Percentiles rank a stretch among this genome's conserved stretches.
phyloP scores from a whole-genome alignment of 2,113 vertebrate species.

The Vicugna pacos region DNA sequence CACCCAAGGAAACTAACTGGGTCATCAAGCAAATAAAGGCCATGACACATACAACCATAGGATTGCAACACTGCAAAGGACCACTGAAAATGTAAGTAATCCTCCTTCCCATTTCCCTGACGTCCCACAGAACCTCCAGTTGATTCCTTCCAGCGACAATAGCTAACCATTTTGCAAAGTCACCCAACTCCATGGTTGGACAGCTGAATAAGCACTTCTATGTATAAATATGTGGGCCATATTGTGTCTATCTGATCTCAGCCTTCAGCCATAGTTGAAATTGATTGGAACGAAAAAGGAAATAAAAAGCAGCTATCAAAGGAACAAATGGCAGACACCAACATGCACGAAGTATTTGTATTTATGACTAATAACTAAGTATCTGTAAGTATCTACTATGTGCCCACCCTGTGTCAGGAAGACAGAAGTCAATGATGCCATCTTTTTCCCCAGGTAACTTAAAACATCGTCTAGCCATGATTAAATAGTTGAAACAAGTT shows the following conservation, averaged over 20 bases:
- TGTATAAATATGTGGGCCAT: neutral
- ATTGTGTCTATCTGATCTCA: neutral
- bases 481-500: constrained; percentile 27
- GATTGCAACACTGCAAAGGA: neutral
- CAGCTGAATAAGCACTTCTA: neutral
- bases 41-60: neutral
- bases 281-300: neutral
- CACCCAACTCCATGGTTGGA: neutral
- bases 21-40: neutral
- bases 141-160: neutral
- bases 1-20: neutral
- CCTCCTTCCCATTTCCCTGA: neutral
- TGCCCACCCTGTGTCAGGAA: neutral
- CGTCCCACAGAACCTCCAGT: neutral
- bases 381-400: neutral
- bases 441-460: neutral
- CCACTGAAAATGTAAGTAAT: neutral
- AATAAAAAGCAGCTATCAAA: constrained; percentile 25
- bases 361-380: neutral
- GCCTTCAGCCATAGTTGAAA: constrained; percentile 11
- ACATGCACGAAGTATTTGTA: neutral
- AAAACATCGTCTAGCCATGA: neutral
- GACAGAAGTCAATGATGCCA: neutral
- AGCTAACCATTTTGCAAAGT: neutral
- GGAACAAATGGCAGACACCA: neutral